A percentile compares a stretch with the other conserved stretches of the same genome.
phyloP scores from a whole-genome alignment of 2,113 vertebrate species.

The Microcebus jonahi region DNA sequence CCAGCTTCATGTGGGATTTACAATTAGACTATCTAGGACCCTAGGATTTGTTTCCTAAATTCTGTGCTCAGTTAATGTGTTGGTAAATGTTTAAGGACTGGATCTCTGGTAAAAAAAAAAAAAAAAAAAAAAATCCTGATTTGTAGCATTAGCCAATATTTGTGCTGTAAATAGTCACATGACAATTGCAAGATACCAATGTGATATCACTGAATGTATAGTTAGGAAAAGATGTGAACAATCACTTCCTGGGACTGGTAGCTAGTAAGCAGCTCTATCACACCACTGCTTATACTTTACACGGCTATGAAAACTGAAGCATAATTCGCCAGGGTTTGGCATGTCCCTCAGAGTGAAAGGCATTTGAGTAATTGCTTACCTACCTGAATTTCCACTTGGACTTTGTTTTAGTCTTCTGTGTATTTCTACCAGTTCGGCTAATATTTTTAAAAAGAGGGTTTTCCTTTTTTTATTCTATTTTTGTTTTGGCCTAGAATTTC shows the following conservation, averaged over 20 bases:
- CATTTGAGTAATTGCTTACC: neutral
- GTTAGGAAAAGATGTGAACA: neutral
- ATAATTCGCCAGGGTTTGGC: neutral
- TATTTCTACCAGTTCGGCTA: neutral
- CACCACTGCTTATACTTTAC: no score
- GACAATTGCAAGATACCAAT: neutral
- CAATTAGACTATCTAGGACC: neutral
- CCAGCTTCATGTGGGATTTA: neutral
- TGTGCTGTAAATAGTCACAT: neutral
- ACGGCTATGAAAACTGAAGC: neutral
- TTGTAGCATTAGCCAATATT: neutral
- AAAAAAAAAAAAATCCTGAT: neutral
- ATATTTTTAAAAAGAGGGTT: neutral
- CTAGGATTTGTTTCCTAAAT: neutral
- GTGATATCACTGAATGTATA: neutral
- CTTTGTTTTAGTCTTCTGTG: neutral
- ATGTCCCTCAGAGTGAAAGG: neutral
- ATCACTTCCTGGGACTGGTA: neutral
- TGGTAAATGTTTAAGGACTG: conserved; percentile 2
- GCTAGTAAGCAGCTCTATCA: no score
- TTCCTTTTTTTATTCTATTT: conserved; percentile 16
- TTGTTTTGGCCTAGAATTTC: conserved; percentile 28
- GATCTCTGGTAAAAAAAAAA: neutral
- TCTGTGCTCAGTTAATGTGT: neutral
- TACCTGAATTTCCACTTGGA: neutral